A percentile compares a stretch with the other conserved stretches of the same genome.
phyloP scores from a whole-genome alignment of 2,888 invertebrate species.

The Ophonus ardosiacus region DNA sequence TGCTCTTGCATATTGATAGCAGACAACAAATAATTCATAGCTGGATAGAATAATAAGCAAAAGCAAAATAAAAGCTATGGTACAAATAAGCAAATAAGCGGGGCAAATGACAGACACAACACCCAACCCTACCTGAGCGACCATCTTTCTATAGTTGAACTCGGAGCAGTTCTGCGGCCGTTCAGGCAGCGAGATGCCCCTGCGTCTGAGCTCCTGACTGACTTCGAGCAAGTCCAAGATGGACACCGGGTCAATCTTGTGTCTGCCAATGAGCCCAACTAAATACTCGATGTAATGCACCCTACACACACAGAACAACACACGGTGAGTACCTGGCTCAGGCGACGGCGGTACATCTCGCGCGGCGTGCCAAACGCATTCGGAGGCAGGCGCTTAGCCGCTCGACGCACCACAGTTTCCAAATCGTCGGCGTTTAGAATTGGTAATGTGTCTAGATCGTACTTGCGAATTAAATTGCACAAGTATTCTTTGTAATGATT shows the following conservation, averaged over 20 bases:
- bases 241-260: conserved; percentile 91
- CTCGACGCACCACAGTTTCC: conserved; percentile 87
- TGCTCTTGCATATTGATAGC: no score
- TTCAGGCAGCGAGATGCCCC: conserved; percentile 90
- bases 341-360: conserved; percentile 81
- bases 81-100: no score
- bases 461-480: conserved; percentile 84
- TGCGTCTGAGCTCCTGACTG: conserved; percentile 90
- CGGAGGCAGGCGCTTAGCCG: conserved; percentile 85
- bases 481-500: conserved; percentile 94
- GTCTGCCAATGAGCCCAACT: conserved; percentile 89
- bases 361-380: conserved; percentile 86
- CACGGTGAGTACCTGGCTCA: conserved; percentile 79
- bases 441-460: conserved; percentile 86
- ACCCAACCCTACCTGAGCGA: conserved; percentile 84
- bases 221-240: conserved; percentile 93
- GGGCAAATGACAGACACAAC: conserved; percentile 51
- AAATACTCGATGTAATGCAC: conserved; percentile 97
- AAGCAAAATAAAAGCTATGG: no score
- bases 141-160: conserved; percentile 89
- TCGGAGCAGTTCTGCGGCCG: conserved; percentile 90
- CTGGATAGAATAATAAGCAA: no score
- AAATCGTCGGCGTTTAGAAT: conserved; percentile 89
- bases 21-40: no score
- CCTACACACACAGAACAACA: conserved; percentile 79